Conservation (phyloP, 2,797 vertebrate genomes). For the Picus viridis region DNA sequence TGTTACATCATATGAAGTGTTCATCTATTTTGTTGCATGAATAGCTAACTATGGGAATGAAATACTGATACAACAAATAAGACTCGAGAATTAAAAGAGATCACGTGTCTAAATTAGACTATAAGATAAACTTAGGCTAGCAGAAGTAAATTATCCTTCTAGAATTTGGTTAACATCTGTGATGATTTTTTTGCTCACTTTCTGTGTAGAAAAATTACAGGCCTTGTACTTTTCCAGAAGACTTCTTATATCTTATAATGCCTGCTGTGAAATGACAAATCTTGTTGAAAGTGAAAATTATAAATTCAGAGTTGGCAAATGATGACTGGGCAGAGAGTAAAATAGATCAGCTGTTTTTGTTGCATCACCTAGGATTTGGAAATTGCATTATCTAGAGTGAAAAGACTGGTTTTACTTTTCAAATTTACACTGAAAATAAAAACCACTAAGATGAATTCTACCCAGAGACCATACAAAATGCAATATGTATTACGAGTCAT, state of each 20-base stretch:
- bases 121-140: slow-evolving; percentile 15
- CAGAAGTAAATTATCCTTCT: slow-evolving; percentile 13
- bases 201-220: background rate
- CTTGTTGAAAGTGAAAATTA: slow-evolving; percentile 9
- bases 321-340: background rate
- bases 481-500: background rate
- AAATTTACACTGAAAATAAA: background rate
- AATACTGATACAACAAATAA: background rate
- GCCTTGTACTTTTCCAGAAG: background rate
- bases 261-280: slow-evolving; percentile 1
- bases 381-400: background rate
- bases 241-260: background rate
- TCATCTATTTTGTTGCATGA: background rate
- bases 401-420: background rate
- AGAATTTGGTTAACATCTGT: background rate
- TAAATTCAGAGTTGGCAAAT: background rate
- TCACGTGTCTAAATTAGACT: background rate
- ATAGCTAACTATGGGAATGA: background rate
- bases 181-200: background rate
- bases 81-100: background rate
- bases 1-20: background rate
- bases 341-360: background rate
- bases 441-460: background rate
- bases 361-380: background rate
- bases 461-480: background rate